Percentiles rank a stretch among this genome's conserved stretches.
phyloP scores from a whole-genome alignment of 2,113 vertebrate species.

The Boleophthalmus pectinirostris region DNA sequence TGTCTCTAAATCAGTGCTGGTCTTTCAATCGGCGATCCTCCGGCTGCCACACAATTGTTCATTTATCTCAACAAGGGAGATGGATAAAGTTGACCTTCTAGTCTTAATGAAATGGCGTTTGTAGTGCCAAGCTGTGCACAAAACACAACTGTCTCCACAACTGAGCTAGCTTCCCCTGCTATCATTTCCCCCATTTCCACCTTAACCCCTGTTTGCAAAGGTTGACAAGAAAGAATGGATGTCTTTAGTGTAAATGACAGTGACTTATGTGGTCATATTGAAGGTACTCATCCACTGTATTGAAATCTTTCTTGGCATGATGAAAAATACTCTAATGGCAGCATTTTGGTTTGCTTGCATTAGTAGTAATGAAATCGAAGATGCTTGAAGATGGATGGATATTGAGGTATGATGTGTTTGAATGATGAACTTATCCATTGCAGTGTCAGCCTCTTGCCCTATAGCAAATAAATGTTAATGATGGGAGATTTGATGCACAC shows the following conservation, averaged over 20 bases:
- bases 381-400: no score
- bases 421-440: not conserved
- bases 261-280: constrained; percentile 7
- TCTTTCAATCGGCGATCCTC: constrained; percentile 68
- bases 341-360: not conserved
- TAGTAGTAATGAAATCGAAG: no score
- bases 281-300: not conserved
- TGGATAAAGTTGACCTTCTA: constrained; percentile 74
- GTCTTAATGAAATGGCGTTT: constrained; percentile 68
- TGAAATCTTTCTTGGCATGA: not conserved
- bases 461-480: not conserved
- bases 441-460: not conserved
- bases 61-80: constrained; percentile 71
- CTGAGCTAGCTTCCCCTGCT: constrained; percentile 30
- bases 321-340: constrained; percentile 10
- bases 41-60: constrained; percentile 61
- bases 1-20: constrained; percentile 53
- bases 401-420: not conserved
- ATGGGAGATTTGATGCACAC: no score
- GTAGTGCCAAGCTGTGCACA: constrained; percentile 38
- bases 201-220: constrained; percentile 2
- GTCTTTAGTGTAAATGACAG: not conserved
- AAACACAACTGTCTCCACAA: constrained; percentile 30
- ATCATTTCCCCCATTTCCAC: constrained; percentile 35
- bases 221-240: constrained; percentile 11